Conservation (phyloP, 2,113 vertebrate genomes). For the Mastomys natalensis region DNA sequence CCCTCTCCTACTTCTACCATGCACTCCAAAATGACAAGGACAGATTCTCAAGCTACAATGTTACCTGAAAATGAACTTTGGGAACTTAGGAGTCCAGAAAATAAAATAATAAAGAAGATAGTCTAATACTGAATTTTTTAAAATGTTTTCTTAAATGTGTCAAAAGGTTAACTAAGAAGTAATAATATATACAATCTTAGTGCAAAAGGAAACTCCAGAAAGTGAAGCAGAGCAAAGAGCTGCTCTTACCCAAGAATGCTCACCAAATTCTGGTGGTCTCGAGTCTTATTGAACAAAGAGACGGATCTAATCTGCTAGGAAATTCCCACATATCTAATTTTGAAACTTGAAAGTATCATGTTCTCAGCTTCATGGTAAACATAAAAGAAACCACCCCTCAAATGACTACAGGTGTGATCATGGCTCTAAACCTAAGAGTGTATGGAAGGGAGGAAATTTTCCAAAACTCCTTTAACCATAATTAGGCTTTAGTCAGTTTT, state of each 20-base stretch:
- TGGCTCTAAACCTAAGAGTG: not conserved
- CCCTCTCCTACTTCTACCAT: accelerated
- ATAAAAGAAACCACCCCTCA: not conserved
- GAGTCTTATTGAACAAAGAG: not conserved
- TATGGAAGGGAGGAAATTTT: not conserved
- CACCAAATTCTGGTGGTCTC: not conserved
- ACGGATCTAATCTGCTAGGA: not conserved
- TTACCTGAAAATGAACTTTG: not conserved
- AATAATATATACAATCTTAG: not conserved
- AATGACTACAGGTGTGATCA: not conserved
- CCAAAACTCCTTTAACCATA: not conserved
- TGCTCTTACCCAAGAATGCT: not conserved
- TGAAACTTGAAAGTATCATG: not conserved
- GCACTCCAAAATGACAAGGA: not conserved
- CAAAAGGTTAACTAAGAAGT: not conserved
- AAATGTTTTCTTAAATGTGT: not conserved
- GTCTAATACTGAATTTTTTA: not conserved
- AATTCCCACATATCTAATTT: not conserved
- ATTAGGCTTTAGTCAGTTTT: not conserved
- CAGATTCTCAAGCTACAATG: not conserved
- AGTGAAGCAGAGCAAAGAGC: not conserved
- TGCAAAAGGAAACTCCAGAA: not conserved
- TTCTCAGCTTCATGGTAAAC: not conserved
- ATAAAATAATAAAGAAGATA: not conserved
- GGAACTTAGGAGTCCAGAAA: not conserved